Evolutionary conservation across 2,113 vertebrate species (phyloP).

Genomic region (Strix uralensis): DNA sequence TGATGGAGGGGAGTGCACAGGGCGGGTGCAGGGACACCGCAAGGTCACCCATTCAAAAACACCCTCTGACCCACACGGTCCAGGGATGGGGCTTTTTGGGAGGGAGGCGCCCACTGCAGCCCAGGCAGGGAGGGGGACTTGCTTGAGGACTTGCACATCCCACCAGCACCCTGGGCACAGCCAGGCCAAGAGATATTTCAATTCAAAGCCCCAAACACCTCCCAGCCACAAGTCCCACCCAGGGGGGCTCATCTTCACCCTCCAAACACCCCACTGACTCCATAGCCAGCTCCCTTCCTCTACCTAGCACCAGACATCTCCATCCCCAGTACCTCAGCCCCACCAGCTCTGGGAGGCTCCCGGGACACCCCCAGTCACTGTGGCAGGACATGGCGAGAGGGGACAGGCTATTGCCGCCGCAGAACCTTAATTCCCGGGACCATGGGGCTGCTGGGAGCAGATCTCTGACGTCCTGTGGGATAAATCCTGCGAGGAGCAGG

Average conservation of each 20-base stretch:
- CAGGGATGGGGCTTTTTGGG: neutral
- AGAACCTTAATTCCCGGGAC: neutral
- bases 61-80: fast-evolving
- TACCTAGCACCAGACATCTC: neutral
- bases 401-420: neutral
- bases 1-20: neutral
- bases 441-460: fast-evolving
- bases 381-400: neutral
- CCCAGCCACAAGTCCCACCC: neutral
- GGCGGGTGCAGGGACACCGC: neutral
- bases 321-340: neutral
- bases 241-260: neutral
- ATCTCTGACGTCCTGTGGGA: neutral
- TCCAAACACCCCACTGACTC: neutral
- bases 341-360: neutral
- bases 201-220: neutral
- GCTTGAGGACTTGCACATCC: neutral
- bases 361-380: fast-evolving
- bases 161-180: fast-evolving
- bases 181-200: neutral
- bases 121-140: neutral
- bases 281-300: neutral
- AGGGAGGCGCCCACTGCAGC: fast-evolving
- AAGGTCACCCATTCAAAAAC: neutral
- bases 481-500: neutral